Percentiles rank a stretch among this genome's conserved stretches.
phyloP scores from a whole-genome alignment of 2,797 vertebrate species.

The Myoxocephalus aenaeus region DNA sequence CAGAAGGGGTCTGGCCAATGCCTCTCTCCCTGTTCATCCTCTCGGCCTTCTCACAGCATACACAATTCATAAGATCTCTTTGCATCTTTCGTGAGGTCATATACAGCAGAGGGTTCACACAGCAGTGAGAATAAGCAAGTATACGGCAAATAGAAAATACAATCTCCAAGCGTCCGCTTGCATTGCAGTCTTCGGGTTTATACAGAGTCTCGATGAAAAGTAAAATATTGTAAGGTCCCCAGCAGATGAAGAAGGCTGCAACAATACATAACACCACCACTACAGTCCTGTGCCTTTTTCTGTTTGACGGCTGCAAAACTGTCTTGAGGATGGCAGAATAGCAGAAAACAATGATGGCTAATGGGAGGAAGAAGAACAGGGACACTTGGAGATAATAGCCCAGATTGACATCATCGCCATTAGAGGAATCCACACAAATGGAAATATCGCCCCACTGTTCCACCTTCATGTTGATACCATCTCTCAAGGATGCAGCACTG shows the following conservation, averaged over 20 bases:
- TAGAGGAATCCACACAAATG: constrained; percentile 3
- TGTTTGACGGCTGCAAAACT: constrained; percentile 52
- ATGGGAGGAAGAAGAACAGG: constrained; percentile 78
- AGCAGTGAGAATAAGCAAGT: constrained; percentile 82
- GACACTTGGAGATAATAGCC: constrained; percentile 69
- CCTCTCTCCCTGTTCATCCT: neutral
- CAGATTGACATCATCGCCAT: rapidly evolving
- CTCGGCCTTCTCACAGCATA: constrained; percentile 32
- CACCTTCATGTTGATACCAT: constrained; percentile 39
- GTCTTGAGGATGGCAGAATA: constrained; percentile 76
- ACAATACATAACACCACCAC: constrained; percentile 74
- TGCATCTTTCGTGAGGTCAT: constrained; percentile 69
- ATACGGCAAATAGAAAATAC: constrained; percentile 47
- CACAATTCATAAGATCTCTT: constrained; percentile 53
- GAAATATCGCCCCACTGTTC: rapidly evolving
- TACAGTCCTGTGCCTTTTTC: constrained; percentile 63
- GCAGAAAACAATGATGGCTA: constrained; percentile 76
- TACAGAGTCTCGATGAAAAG: constrained; percentile 40
- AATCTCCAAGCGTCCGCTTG: rapidly evolving
- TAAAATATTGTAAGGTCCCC: constrained; percentile 76
- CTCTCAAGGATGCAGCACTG: constrained; percentile 53
- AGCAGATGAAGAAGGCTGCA: constrained; percentile 78
- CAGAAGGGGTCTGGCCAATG: neutral
- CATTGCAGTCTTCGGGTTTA: neutral
- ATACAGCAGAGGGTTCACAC: constrained; percentile 81